phyloP scores from a whole-genome alignment of 2,797 vertebrate genomes.

The Cygnus olor region DNA sequence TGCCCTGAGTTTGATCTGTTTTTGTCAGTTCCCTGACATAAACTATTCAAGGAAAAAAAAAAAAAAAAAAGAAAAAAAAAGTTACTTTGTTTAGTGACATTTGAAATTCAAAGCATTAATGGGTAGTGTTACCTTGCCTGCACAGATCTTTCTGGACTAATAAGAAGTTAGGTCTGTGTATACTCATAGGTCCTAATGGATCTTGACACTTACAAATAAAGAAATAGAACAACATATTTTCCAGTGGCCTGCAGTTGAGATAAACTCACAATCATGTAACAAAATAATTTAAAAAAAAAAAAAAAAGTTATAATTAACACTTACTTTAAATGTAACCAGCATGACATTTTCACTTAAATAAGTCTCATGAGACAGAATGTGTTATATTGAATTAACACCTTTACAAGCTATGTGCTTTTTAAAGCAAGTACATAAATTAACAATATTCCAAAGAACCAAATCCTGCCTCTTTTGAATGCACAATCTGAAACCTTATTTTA shows the following conservation, averaged over 20 bases:
- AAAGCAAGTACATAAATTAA: conserved; percentile 48
- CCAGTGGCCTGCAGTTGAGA: not conserved
- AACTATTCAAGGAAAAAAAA: not conserved
- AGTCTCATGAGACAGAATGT: conserved; percentile 54
- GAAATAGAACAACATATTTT: not conserved
- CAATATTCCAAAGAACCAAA: not conserved
- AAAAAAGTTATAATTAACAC: conserved; percentile 33
- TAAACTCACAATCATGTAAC: not conserved
- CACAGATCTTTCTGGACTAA: not conserved
- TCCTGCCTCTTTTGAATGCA: not conserved
- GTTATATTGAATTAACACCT: conserved; percentile 64
- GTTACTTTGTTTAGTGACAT: too few relatives aligned
- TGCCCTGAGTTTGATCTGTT: not conserved
- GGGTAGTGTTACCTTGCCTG: not conserved
- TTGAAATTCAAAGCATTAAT: not conserved
- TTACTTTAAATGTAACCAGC: conserved; percentile 45
- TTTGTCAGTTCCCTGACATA: not conserved
- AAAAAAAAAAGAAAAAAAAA: too few relatives aligned
- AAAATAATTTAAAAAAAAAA: not conserved
- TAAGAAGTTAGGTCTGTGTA: not conserved
- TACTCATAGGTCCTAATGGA: not conserved
- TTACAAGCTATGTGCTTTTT: conserved; percentile 56
- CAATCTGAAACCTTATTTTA: not conserved
- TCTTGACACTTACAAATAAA: not conserved
- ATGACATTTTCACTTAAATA: conserved; percentile 64